Evolutionary conservation across 2,888 invertebrate genomes (phyloP).

Genomic region (Ormia ochracea): DNA sequence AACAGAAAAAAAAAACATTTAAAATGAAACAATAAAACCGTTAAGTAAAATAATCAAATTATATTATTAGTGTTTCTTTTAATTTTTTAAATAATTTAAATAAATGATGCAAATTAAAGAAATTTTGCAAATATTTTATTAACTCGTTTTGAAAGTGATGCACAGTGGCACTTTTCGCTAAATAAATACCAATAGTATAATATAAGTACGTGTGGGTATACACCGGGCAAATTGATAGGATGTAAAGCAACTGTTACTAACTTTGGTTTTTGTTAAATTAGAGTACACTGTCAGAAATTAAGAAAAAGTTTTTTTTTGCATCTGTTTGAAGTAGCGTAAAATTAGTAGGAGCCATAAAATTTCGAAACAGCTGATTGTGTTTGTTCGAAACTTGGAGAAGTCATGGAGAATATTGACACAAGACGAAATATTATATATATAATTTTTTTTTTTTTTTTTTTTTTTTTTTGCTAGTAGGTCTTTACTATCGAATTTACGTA

Average conservation of each 20-base stretch:
- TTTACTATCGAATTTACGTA: no score
- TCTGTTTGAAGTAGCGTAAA: no score
- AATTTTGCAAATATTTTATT: neutral
- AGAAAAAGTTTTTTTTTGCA: no score
- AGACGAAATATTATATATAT: no score
- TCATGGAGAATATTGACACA: neutral
- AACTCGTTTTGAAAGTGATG: neutral
- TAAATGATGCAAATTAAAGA: neutral
- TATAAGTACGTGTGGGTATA: no score
- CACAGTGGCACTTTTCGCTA: neutral
- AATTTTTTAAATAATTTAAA: neutral
- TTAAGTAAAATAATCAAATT: constrained; percentile 5
- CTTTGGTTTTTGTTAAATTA: no score
- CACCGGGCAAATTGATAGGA: no score
- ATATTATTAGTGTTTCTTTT: neutral
- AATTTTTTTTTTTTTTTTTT: no score
- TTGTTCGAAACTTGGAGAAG: neutral
- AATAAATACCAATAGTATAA: neutral
- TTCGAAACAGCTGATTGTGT: neutral
- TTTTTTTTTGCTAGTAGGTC: no score
- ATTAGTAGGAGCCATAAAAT: neutral
- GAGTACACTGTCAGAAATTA: no score
- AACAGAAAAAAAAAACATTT: no score
- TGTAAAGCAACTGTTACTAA: no score
- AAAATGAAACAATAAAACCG: neutral